Conservation (phyloP, 2,797 vertebrate genomes). For the Onychomys torridus region DNA sequence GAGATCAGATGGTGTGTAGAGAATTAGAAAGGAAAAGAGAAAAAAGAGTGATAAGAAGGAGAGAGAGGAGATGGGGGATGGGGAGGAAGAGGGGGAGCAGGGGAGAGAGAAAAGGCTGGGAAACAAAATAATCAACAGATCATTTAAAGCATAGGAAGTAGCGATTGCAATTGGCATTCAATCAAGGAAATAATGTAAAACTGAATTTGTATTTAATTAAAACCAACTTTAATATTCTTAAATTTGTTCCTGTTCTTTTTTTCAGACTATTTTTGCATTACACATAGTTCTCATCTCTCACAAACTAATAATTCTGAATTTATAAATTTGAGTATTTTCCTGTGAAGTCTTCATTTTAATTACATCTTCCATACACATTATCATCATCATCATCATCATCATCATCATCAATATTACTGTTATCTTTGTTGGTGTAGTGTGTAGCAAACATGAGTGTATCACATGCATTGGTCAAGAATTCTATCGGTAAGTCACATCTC, state of each 20-base stretch:
- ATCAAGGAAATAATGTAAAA: too few relatives aligned
- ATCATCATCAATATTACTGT: too few relatives aligned
- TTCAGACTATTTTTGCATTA: not conserved
- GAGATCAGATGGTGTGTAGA: not conserved
- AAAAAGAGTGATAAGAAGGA: not conserved
- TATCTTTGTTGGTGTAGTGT: not conserved
- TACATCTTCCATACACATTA: not conserved
- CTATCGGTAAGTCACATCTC: not conserved
- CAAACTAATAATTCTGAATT: not conserved
- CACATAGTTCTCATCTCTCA: not conserved
- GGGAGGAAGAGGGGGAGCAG: not conserved
- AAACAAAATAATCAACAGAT: not conserved
- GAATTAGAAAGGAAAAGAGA: not conserved
- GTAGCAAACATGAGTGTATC: not conserved
- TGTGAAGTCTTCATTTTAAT: not conserved
- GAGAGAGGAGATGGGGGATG: not conserved
- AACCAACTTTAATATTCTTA: not conserved
- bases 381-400: not conserved
- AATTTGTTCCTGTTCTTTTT: not conserved
- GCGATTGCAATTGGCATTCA: not conserved
- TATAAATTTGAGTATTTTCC: not conserved
- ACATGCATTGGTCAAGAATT: not conserved
- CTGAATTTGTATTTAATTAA: too few relatives aligned
- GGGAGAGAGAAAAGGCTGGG: not conserved
- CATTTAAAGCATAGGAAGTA: not conserved